A percentile compares a stretch with the other conserved stretches of the same genome.
Evolutionary conservation across 35 echinoderm and acorn worm genomes (phyloP).

Genomic region (Lytechinus pictus): DNA sequence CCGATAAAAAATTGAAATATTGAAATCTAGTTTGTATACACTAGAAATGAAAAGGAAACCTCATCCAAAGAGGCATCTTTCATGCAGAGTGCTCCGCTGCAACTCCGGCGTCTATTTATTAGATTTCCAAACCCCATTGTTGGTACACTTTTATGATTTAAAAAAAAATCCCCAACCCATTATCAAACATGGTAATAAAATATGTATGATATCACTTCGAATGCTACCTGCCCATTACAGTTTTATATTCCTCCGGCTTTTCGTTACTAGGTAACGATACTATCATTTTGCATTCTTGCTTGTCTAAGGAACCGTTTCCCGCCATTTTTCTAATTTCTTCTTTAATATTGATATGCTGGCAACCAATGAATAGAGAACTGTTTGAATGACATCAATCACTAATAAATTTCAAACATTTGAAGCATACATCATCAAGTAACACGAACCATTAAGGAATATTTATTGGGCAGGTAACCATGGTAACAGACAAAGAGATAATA

Average conservation of each 20-base stretch:
- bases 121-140: no score
- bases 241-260: no score
- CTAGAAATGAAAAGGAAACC: no score
- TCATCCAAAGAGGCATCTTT: no score
- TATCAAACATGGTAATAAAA: neutral
- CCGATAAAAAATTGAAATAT: no score
- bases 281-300: neutral
- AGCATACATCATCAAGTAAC: neutral
- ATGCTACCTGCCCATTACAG: neutral
- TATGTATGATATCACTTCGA: neutral
- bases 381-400: neutral
- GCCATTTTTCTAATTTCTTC: neutral
- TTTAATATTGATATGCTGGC: neutral
- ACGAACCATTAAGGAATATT: neutral
- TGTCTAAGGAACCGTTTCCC: neutral
- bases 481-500: no score
- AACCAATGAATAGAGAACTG: neutral
- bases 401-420: neutral
- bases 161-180: neutral
- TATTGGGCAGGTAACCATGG: no score
- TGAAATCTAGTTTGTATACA: no score
- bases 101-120: no score
- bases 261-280: neutral
- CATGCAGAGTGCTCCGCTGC: no score
- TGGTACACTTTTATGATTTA: no score